Evolutionary conservation across 2,888 invertebrate species (phyloP), one percentile per base, ranked within the genome.

Genomic region (Oscheius sp.): DNA sequence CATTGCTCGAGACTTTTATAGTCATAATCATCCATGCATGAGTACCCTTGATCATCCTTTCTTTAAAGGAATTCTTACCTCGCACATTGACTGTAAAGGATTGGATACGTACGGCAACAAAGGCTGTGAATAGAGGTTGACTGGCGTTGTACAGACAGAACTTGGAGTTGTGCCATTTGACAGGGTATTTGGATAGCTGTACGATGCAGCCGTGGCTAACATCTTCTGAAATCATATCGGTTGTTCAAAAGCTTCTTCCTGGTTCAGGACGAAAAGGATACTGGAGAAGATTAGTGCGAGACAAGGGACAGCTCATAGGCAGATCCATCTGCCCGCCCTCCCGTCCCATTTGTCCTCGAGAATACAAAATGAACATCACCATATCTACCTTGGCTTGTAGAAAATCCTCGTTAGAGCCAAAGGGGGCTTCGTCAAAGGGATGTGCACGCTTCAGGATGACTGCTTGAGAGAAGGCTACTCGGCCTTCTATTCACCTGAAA

Each of bases 61-160:
- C 35, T 35, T 35, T 35, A 13, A 18, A 49, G 13, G 3, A 49
- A 16, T 23, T 41, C 70, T 45, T 23, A 70, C 70, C 59, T 70
- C 70, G 16, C 25, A 29, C n/a, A 18, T n/a, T 1, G 21, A 18
- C 41, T 63, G 45, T n/a, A 45, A 9, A 23, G 55, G 12, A 29
- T 46, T 23, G 2, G 66, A 27, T 35, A 69, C 27, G 21, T 55
- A 69, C 21, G 29, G 68, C 16, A 52, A 9, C 56, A 56, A 23
- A 21, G 45, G 70, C 27, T 75, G 78, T 23, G 56, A 69, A 64
- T 72, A 69, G n/a, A 77, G 35, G 2, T 72, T 71, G 18, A 77
- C 77, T 9, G 77, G 79, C 13, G 76, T 78, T 13, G 78, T 76
- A 56, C 78, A 78, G 45, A 78, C 72, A 18, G 78, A 78, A 55